Base-by-base conservation (phyloP, 1,140 invertebrate species). In the Mycetomoellerius zeteki region DNA sequence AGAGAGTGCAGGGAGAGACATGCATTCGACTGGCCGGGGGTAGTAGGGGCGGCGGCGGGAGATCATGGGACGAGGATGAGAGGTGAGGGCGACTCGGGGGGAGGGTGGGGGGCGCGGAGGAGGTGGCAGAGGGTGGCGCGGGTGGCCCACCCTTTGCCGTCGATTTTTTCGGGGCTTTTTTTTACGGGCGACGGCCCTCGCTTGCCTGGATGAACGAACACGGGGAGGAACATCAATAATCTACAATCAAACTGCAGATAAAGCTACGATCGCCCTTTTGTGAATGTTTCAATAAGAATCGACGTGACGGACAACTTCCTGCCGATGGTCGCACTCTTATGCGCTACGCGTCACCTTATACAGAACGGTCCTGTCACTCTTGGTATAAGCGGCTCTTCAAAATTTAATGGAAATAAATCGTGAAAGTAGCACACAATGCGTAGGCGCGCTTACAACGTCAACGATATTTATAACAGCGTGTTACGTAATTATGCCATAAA, bases 201-300 rank as follows among this genome's bases (percentile, higher is more conserved):
- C 92, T 92, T 89, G 91, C 92, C 91, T 91, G 93, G 92, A 94
- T 93, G 92, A 93, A 92, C 93, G 93, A 94, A 94, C 93, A 93
- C 93, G 92, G 93, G 92, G 93, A 94, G 93, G 93, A 94, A 95
- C 94, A 95, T 95, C 94, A 95, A 95, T 95, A 95, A 95, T 95
- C 94, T 95, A 95, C 94, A 95, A 95, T 95, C 94, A 95, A 95
- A 95, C 94, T 95, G 93, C 94, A 95, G 94, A 94, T 95, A 94
- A 95, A 94, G 94, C 94, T 94, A 95, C 93, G 93, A 94, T 94
- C 93, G 92, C 92, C 93, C 94, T 95, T 95, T 95, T 94, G 94
- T 95, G 92, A 93, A 94, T 92, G 91, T 94, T 94, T 94, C 93
- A 94, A 94, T 94, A 94, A 94, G 94, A 93, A 94, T 91, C 91